A percentile compares a stretch with the other conserved stretches of the same genome.
These are phyloP conservation scores for Hypselothyrea guttata DNA, from an alignment of 2,888 invertebrate species.

Conservation along the genomic window DNA sequence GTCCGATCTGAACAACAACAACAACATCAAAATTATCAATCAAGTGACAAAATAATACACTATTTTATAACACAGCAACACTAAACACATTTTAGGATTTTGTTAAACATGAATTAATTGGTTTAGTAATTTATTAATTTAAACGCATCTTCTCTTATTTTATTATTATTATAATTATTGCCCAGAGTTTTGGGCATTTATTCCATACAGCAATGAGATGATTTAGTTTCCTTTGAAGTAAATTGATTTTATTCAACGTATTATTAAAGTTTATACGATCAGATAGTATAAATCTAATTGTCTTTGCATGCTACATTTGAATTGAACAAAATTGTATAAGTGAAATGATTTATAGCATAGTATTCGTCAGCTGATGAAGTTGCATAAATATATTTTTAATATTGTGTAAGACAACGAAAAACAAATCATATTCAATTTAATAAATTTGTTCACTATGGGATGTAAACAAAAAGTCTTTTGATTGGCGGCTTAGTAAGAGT, in stretches of 20 bases:
- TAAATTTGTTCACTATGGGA: constrained; percentile 45
- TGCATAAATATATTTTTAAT: constrained; percentile 49
- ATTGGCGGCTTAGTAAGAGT: no score
- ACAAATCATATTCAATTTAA: constrained; percentile 39
- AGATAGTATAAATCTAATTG: constrained; percentile 22
- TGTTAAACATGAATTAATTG: constrained; percentile 23
- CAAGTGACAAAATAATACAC: constrained; percentile 29
- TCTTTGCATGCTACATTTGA: constrained; percentile 13
- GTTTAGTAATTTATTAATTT: constrained; percentile 6
- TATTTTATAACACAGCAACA: neutral
- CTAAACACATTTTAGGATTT: neutral
- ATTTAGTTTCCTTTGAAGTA: no score
- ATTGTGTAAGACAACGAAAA: constrained; percentile 51
- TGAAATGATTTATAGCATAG: constrained; percentile 4
- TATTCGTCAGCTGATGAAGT: constrained; percentile 17
- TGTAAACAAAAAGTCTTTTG: constrained; percentile 7
- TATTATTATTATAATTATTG: neutral
- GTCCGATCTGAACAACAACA: constrained; percentile 36
- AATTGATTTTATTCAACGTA: constrained; percentile 33
- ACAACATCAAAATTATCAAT: constrained; percentile 16
- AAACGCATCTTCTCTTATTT: neutral
- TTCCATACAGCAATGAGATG: constrained; percentile 1
- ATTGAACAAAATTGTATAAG: constrained; percentile 19
- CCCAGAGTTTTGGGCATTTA: neutral
- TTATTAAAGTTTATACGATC: constrained; percentile 56